Evolutionary conservation across 2,113 vertebrate species (phyloP).

Genomic region (Ondatra zibethicus): DNA sequence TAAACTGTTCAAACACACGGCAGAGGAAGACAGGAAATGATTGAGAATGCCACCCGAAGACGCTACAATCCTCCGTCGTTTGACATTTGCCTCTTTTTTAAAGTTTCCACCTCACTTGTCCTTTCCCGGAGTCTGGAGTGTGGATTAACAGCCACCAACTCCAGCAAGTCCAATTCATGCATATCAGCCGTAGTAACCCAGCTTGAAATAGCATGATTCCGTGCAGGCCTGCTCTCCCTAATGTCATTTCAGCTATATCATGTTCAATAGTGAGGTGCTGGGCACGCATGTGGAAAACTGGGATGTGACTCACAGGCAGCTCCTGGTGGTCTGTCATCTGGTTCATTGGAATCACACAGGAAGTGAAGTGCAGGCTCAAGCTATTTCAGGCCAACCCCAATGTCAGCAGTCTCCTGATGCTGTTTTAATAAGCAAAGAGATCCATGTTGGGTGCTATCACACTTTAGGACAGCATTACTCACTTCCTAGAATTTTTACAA

Average conservation of each 20-base stretch:
- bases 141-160: neutral
- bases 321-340: neutral
- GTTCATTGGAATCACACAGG: neutral
- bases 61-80: neutral
- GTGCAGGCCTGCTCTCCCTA: neutral
- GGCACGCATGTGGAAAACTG: neutral
- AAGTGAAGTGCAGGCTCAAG: neutral
- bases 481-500: neutral
- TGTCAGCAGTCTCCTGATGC: neutral
- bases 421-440: neutral
- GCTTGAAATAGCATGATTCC: constrained; percentile 8
- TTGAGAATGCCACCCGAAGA: constrained; percentile 26
- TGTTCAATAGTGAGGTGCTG: neutral
- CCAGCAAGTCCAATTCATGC: neutral
- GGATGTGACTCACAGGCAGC: neutral
- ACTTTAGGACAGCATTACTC: neutral
- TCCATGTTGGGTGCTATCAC: neutral
- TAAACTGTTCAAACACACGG: constrained; percentile 67
- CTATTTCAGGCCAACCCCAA: neutral
- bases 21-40: constrained; percentile 41
- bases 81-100: constrained; percentile 45
- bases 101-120: constrained; percentile 33
- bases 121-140: constrained; percentile 11
- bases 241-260: neutral
- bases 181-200: neutral